Conservation (phyloP, 2,888 invertebrate species). For the Enoplolaimus lenunculus region DNA sequence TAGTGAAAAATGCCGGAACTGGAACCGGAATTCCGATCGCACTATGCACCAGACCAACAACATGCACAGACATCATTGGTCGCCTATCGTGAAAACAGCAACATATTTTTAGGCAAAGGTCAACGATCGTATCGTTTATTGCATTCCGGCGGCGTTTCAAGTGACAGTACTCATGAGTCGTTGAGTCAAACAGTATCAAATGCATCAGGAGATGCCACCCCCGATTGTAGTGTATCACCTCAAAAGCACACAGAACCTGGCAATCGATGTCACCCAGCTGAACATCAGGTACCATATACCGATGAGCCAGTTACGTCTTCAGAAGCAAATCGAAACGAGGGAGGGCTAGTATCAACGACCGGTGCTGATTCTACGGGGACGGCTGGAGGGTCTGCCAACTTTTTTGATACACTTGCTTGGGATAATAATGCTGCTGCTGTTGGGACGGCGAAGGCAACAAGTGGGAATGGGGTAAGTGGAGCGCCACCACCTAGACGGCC, state of each 20-base stretch:
- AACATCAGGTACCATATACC: not conserved
- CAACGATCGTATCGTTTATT: conserved; percentile 7
- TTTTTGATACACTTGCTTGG: conserved; percentile 15
- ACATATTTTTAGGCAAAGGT: conserved; percentile 15
- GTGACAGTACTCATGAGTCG: too few species aligned
- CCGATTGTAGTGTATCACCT: not conserved
- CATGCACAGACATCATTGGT: too few species aligned
- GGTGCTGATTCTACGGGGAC: too few species aligned
- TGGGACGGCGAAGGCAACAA: not conserved
- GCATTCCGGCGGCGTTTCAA: too few species aligned
- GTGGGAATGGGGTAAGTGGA: not conserved
- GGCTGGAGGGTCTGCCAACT: too few species aligned
- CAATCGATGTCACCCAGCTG: not conserved
- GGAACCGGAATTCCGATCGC: too few species aligned
- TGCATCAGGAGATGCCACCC: not conserved
- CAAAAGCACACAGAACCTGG: too few species aligned
- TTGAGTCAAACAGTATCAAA: not conserved
- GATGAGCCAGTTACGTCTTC: not conserved
- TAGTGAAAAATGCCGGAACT: too few species aligned
- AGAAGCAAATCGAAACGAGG: not conserved
- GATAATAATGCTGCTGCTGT: not conserved
- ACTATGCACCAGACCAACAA: too few species aligned
- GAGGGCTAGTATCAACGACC: too few species aligned
- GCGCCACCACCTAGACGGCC: not conserved
- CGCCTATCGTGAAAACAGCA: too few species aligned